Evolutionary conservation across 2,113 vertebrate genomes (phyloP), one percentile per base, ranked within the genome.

Genomic region (Nothoprocta pentlandii): DNA sequence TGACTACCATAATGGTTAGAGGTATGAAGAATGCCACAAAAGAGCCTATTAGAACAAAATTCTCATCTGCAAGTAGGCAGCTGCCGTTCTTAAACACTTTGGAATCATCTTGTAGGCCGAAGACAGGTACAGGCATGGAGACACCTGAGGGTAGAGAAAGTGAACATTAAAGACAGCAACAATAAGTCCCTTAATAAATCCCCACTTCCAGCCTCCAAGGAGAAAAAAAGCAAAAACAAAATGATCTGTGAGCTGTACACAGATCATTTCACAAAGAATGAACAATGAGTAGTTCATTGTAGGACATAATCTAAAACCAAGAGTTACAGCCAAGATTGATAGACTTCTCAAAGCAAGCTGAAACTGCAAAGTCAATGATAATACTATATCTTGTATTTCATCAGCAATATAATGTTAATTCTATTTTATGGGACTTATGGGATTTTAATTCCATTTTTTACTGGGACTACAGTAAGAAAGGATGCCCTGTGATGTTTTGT

Each of bases 1-100:
- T 99, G 96, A 99, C 98, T 39, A 99, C 97, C 99, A 99, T 99
- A 97, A 99, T 99, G 93, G 98, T 98, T 66, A 99, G 97, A 32
- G 99, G 99, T 64, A 99, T 97, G 94, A 99, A 99, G 97, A 99
- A 99, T 13, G 99, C 96, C 95, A 99, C 98, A 39, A 99, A 99
- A 90, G 99, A 99, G 64, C 99, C 99, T 3, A 99, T 97, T 87
- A 99, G 97, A 63, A 99, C 98, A 69, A 99, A 99, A 91, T 97
- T 98, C 41, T 99, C 97, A 32, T 99, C 99, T 1, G 97, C 98
- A 8, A 99, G 98, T 64, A 98, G 96, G 96, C 99, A 99, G 86
- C 98, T 99, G 85, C 96, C 97, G 41, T 98, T 96, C 93, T 98
- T 98, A 94, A 99, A 99, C 58, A 99, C 99, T 96, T 99, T 99